These are phyloP conservation scores for Leptodactylus fuscus DNA, from an alignment of 2,113 vertebrate genomes.

Conservation along the genomic window DNA sequence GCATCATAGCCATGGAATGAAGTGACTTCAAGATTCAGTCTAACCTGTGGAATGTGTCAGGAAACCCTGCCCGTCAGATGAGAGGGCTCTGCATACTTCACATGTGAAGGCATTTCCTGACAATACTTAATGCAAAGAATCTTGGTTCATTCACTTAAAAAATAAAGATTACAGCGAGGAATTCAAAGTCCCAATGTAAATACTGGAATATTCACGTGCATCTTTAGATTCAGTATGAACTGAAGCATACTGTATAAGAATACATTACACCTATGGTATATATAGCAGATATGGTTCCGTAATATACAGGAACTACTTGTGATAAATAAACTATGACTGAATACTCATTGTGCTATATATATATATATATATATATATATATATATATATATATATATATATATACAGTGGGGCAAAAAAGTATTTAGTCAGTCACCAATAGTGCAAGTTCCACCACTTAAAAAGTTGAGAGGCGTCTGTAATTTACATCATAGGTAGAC, in stretches of 20 bases:
- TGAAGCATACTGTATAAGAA: neutral
- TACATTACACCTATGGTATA: neutral
- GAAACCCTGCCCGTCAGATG: conserved; percentile 34
- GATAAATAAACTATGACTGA: no score
- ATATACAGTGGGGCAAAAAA: no score
- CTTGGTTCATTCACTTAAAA: conserved; percentile 15
- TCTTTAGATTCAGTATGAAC: neutral
- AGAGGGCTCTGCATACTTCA: conserved; percentile 13
- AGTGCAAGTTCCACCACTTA: no score
- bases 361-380: no score
- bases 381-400: no score
- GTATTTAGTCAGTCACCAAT: no score
- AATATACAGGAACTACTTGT: no score
- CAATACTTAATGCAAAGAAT: conserved; percentile 34
- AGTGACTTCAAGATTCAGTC: conserved; percentile 4
- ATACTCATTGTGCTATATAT: no score
- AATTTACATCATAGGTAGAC: no score
- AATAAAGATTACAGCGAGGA: neutral
- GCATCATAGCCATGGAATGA: conserved; percentile 32
- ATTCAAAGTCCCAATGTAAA: neutral
- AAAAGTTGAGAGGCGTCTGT: no score
- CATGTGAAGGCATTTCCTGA: conserved; percentile 44
- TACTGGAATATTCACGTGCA: neutral
- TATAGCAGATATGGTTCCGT: neutral
- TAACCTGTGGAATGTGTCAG: conserved; percentile 38